Evolutionary conservation across 2,113 vertebrate genomes (phyloP).

Genomic region (Carettochelys insculpta): DNA sequence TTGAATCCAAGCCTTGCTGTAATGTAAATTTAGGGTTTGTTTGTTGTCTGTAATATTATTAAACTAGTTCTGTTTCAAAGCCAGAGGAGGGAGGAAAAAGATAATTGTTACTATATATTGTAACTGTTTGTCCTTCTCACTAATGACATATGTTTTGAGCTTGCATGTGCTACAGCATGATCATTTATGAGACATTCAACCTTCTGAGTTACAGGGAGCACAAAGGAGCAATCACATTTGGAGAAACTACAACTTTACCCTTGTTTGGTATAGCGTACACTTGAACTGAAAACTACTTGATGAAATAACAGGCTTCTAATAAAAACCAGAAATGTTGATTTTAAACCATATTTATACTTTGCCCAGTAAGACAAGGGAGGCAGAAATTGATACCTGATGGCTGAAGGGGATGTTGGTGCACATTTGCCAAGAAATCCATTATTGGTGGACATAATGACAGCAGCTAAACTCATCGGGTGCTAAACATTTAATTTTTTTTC

Average conservation of each 20-base stretch:
- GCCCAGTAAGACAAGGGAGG: background rate
- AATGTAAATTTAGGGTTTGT: conserved; percentile 63
- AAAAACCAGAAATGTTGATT: conserved; percentile 5
- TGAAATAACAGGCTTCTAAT: conserved; percentile 17
- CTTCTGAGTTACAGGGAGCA: conserved; percentile 1
- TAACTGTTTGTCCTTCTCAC: conserved; percentile 17
- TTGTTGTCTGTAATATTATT: background rate
- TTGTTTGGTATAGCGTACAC: conserved; percentile 9
- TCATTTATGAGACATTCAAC: background rate
- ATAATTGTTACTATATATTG: conserved; percentile 25
- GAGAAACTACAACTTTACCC: conserved; percentile 30
- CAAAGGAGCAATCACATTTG: background rate
- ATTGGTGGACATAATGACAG: background rate
- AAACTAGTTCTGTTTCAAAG: background rate
- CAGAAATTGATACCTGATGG: conserved; percentile 38
- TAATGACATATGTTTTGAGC: conserved; percentile 9
- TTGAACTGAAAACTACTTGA: conserved; percentile 19
- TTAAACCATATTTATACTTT: conserved; percentile 35
- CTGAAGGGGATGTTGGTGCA: conserved; percentile 1
- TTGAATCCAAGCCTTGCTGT: conserved; percentile 6
- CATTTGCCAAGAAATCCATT: background rate
- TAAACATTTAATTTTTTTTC: background rate
- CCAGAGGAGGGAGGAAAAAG: conserved; percentile 48
- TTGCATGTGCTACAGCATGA: background rate
- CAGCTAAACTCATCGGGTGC: conserved; percentile 3